Base-by-base conservation (phyloP, 2,888 invertebrate species). In the Phortica okadai region DNA sequence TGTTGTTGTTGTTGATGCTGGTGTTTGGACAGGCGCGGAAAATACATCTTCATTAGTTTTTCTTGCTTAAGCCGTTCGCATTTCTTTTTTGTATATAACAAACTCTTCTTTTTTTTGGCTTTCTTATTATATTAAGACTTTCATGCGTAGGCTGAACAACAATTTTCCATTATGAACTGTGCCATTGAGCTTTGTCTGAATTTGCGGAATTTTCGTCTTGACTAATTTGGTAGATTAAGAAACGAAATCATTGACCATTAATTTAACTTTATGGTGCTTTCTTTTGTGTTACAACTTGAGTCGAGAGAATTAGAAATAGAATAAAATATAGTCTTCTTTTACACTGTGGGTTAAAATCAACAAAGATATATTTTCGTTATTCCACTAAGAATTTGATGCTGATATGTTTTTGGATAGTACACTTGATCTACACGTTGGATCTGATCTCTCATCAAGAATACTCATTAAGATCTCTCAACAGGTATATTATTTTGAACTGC, bases 41-140 rank as follows among this genome's bases (percentile, higher is more conserved):
- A 33, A 66, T 66, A 66, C 66, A 66, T 66, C 66, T 42, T 66
- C 25, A 70, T 70, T 73, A 42, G 58, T 41, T 33, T 33, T 33
- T n/a, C n/a, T 56, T 33, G n/a, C 14, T 72, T 25, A 6, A 42
- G 11, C 8, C 25, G 62, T 62, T 54, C 10, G 16, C 8, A 7
- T 42, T 73, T 58, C 8, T 67, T 25, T 67, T 33, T 41, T 16
- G 10, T 67, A 44, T 58, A 33, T 10, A 16, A 11, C 44, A 50
- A 2, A 25, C 16, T 44, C 33, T 44, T 67, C 45, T 11, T 42
- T 42, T 44, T 44, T 67, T 64, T 64, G 14, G n/a, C 25, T 25
- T 33, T 5, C 25, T 67, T 67, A 14, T 14, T 41, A 21, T 67
- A 14, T 70, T 70, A 21, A 21, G 21, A 21, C 21, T 21, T 50